A percentile compares a stretch with the other conserved stretches of the same genome.
Evolutionary conservation across 2,113 vertebrate species (phyloP).

Genomic region (Rousettus leschenaultii): DNA sequence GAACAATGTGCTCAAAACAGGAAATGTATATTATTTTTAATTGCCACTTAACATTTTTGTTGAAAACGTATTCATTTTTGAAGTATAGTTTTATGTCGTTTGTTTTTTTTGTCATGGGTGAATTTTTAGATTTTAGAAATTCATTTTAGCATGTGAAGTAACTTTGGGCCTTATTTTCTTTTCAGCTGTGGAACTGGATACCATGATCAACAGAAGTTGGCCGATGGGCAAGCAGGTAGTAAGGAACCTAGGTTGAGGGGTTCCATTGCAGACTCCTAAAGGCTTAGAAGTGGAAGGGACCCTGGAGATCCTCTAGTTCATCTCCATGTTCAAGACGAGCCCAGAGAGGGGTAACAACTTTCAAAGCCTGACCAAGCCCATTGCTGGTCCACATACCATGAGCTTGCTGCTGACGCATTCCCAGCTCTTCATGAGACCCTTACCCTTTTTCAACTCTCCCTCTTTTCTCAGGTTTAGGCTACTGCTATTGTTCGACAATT

Average conservation of each 20-base stretch:
- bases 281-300: background rate
- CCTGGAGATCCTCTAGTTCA: background rate
- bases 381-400: background rate
- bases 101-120: background rate
- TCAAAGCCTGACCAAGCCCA: background rate
- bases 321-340: background rate
- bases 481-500: background rate
- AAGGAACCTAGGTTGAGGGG: background rate
- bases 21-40: background rate
- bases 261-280: background rate
- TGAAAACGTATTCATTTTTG: background rate
- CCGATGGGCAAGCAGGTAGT: background rate
- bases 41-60: slow-evolving; percentile 15
- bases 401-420: background rate
- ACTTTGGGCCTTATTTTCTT: background rate
- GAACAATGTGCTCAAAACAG: slow-evolving; percentile 3
- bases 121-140: background rate
- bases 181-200: background rate
- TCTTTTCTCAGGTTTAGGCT: background rate
- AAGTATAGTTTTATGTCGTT: slow-evolving; percentile 38
- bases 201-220: background rate
- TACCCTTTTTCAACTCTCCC: background rate
- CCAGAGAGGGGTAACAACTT: background rate
- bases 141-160: background rate
- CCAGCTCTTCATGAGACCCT: background rate